A percentile compares a stretch with the other conserved stretches of the same genome.
Conservation (phyloP, 92 coral and sea anemone genomes). For the Parazoanthus atlanticus region DNA sequence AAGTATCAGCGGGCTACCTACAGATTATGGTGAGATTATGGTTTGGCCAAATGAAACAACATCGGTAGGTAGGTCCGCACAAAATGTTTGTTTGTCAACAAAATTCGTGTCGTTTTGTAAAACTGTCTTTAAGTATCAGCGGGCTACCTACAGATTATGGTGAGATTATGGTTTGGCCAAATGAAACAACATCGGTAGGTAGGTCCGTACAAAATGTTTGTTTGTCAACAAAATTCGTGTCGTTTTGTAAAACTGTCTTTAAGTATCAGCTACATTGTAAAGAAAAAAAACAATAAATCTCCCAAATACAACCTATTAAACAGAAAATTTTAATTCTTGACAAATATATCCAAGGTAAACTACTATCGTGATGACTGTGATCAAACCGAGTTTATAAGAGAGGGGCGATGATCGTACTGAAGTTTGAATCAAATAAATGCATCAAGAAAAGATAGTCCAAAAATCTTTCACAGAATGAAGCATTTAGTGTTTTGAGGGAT, state of each 20-base stretch:
- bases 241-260: background rate
- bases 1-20: constrained; percentile 81
- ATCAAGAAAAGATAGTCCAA: too few species aligned
- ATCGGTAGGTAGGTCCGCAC: background rate
- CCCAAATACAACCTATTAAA: too few species aligned
- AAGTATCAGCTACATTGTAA: too few species aligned
- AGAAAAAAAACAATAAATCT: too few species aligned
- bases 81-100: too few species aligned
- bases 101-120: background rate
- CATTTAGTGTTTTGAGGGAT: too few species aligned
- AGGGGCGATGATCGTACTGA: too few species aligned
- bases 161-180: background rate
- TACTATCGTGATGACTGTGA: too few species aligned
- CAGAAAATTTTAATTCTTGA: background rate
- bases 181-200: background rate
- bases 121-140: constrained; percentile 12
- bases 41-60: background rate
- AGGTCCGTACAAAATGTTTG: background rate
- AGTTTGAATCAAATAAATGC: too few species aligned
- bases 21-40: background rate
- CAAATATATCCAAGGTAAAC: too few species aligned
- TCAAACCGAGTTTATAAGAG: too few species aligned
- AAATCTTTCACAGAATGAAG: too few species aligned
- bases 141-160: constrained; percentile 61
- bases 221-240: background rate